phyloP scores from a whole-genome alignment of 2,797 vertebrate species.

The Mionectes olivaceus region DNA sequence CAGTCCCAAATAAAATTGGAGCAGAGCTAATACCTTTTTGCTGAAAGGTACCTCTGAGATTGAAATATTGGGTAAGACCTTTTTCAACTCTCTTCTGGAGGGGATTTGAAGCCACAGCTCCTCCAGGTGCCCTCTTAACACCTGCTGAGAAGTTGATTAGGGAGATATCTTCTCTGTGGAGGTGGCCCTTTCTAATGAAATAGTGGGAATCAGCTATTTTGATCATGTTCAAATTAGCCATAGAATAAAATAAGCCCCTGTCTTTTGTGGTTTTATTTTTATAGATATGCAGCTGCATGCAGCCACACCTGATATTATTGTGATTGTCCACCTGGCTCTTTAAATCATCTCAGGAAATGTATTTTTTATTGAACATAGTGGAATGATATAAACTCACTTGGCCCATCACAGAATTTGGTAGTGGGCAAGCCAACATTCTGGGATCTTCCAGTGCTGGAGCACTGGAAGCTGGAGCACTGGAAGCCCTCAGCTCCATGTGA shows the following conservation, averaged over 20 bases:
- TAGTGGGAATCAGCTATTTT: background rate
- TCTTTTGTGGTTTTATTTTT: background rate
- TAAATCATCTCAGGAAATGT: background rate
- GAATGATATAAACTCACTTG: background rate
- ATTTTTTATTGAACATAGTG: background rate
- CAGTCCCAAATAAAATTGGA: background rate
- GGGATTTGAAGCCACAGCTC: background rate
- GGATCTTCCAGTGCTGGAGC: background rate
- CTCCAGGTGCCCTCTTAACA: background rate
- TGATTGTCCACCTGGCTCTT: background rate
- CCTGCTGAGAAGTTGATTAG: background rate
- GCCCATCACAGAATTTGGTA: background rate
- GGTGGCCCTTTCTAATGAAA: background rate
- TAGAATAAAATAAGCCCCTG: background rate
- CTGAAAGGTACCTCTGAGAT: background rate
- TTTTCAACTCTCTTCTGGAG: background rate
- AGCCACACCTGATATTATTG: background rate
- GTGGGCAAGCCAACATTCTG: background rate
- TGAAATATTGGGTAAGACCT: background rate
- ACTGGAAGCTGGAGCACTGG: too few relatives aligned
- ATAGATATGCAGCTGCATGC: background rate
- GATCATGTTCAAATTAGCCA: background rate
- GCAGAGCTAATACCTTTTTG: background rate
- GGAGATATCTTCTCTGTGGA: background rate
- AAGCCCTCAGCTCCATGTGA: background rate